These are phyloP conservation scores for Hermaeophaga mercurialis DNA, from an alignment of 2,888 invertebrate genomes.

Conservation along the genomic window DNA sequence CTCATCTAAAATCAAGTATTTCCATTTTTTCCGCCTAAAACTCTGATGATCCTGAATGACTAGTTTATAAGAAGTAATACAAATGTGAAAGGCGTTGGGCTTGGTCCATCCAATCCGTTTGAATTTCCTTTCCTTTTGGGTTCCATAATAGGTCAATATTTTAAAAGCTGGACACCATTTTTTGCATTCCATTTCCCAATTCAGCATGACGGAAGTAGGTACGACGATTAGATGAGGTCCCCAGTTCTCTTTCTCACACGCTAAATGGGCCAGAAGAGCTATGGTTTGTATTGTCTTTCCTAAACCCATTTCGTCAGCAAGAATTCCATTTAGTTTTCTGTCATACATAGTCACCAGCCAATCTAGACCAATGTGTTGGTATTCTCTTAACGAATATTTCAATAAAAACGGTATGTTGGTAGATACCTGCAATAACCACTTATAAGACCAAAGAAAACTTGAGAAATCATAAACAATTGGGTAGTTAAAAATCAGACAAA, in stretches of 20 bases:
- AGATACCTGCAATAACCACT: slow-evolving; percentile 66
- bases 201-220: slow-evolving; percentile 98
- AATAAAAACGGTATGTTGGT: slow-evolving; percentile 93
- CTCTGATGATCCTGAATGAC: slow-evolving; percentile 98
- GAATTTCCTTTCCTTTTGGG: slow-evolving; percentile 90
- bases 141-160: slow-evolving; percentile 97
- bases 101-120: slow-evolving; percentile 96
- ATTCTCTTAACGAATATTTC: slow-evolving; percentile 88
- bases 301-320: slow-evolving; percentile 97
- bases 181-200: slow-evolving; percentile 99
- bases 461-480: background rate
- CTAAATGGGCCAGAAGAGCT: slow-evolving; percentile 90
- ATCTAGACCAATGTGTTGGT: slow-evolving; percentile 96
- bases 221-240: slow-evolving; percentile 99
- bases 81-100: slow-evolving; percentile 96
- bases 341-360: slow-evolving; percentile 97
- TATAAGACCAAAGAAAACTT: background rate
- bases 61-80: slow-evolving; percentile 97
- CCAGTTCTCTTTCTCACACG: slow-evolving; percentile 92
- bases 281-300: slow-evolving; percentile 98
- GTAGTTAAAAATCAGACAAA: slow-evolving; percentile 46
- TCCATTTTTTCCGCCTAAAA: slow-evolving; percentile 97
- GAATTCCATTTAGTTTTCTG: slow-evolving; percentile 91
- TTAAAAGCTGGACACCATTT: slow-evolving; percentile 99
- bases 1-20: slow-evolving; percentile 96